Evolutionary conservation across 2,113 vertebrate species (phyloP).

Genomic region (Marmota monax): DNA sequence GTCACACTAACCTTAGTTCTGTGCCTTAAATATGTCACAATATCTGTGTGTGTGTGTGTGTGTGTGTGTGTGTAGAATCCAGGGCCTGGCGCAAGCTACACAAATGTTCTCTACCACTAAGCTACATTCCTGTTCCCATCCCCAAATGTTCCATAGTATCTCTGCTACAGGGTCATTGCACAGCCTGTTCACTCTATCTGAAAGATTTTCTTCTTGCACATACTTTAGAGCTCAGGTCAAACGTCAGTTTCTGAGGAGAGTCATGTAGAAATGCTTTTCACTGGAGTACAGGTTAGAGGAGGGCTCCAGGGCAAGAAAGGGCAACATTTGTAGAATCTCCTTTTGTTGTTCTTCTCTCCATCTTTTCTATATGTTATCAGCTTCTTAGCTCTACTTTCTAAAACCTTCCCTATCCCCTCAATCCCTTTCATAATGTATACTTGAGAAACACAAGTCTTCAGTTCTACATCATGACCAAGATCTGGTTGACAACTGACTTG

Average conservation of each 20-base stretch:
- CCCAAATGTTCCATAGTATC: background rate
- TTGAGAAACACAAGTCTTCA: background rate
- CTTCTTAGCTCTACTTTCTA: constrained; percentile 27
- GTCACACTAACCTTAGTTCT: background rate
- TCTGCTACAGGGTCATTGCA: background rate
- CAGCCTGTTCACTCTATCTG: background rate
- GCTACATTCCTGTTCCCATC: too few species aligned
- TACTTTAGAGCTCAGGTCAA: constrained; percentile 24
- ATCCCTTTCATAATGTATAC: background rate
- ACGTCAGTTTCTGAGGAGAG: constrained; percentile 34
- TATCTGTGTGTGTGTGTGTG: too few species aligned
- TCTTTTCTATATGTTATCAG: constrained; percentile 24
- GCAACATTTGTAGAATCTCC: background rate
- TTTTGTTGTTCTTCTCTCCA: constrained; percentile 27
- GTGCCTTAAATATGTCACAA: background rate
- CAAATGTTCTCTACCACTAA: too few species aligned
- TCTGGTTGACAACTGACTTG: background rate
- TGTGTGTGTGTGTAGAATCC: too few species aligned
- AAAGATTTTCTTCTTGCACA: constrained; percentile 3
- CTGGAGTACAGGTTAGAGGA: background rate
- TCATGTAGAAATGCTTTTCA: constrained; percentile 38
- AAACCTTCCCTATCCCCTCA: background rate
- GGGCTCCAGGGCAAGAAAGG: background rate
- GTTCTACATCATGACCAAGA: constrained; percentile 3
- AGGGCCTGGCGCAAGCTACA: too few species aligned